A percentile compares a stretch with the other conserved stretches of the same genome.
Evolutionary conservation across 2,113 vertebrate genomes (phyloP).

Genomic region (Microcebus ravelobensis): DNA sequence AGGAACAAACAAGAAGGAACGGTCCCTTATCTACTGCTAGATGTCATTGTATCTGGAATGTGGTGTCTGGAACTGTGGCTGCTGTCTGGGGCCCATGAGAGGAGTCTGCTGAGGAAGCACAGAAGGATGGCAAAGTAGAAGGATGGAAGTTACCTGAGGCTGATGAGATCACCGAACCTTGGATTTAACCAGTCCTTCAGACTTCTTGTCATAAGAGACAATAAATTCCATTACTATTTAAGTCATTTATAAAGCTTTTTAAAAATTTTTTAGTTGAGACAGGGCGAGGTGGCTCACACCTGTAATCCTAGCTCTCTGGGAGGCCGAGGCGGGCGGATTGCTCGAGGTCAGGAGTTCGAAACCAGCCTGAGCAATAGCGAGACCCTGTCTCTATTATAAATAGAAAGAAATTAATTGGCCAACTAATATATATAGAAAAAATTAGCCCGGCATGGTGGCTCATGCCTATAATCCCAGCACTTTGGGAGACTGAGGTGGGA

Average conservation of each 20-base stretch:
- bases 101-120: neutral
- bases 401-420: too few relatives aligned
- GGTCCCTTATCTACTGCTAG: neutral
- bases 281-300: too few relatives aligned
- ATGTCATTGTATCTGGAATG: neutral
- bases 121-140: neutral
- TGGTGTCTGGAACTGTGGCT: neutral
- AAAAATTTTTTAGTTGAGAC: neutral
- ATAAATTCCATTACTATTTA: neutral
- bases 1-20: neutral
- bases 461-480: too few relatives aligned
- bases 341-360: too few relatives aligned
- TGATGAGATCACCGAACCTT: neutral
- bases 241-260: neutral
- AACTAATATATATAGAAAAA: too few relatives aligned
- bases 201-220: neutral
- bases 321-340: too few relatives aligned
- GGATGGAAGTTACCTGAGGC: neutral
- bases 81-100: neutral
- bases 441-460: too few relatives aligned
- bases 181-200: neutral
- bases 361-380: too few relatives aligned
- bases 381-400: too few relatives aligned
- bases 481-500: too few relatives aligned
- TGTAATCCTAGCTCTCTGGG: too few relatives aligned